Evolutionary conservation across 2,888 invertebrate genomes (phyloP), one percentile per base, ranked within the genome.

Genomic region (Hyposoter didymator): DNA sequence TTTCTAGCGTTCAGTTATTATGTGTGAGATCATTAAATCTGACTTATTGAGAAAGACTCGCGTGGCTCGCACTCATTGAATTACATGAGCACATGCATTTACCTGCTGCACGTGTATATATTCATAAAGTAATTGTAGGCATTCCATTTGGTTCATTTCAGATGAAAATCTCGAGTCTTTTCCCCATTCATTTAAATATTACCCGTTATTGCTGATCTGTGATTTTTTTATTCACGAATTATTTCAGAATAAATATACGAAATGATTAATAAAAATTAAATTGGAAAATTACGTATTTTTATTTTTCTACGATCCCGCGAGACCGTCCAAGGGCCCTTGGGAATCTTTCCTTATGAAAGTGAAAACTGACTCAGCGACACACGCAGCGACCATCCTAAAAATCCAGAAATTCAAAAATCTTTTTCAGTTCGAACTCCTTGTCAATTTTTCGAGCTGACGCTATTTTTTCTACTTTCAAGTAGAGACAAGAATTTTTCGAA

Each of bases 31-130:
- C 79, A 79, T 84, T 84, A 84, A 84, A 84, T 84, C 84, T 79
- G 83, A 83, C 83, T 83, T 83, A 83, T 78, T 83, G 78, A 83
- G 74, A 84, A 49, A 72, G 82, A 78, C 78, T 78, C 82, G 82
- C 82, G 78, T 79, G 79, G 79, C 74, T 79, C 69, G 74, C 74
- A 75, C 79, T 43, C 74, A 47, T 28, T 35, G 39, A 52, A 62
- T 69, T 22, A 32, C 43, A 55, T 62, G 62, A 75, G 45, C 45
- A 32, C 47, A 47, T 45, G 22, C 43, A 28, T 45, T 45, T 45
- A 69, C 14, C 19, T 45, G 39, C 39, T 39, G 14, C 22, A 69
- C 43, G 28, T 22, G 45, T 45, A 14, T 35, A 35, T 22, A 47
- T 14, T 22, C 43, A 47, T 45, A 22, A 28, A 28, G 22, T 45